Base-by-base conservation (phyloP, 92 coral and sea anemone genomes). In the Zoanthus sansibaricus region DNA sequence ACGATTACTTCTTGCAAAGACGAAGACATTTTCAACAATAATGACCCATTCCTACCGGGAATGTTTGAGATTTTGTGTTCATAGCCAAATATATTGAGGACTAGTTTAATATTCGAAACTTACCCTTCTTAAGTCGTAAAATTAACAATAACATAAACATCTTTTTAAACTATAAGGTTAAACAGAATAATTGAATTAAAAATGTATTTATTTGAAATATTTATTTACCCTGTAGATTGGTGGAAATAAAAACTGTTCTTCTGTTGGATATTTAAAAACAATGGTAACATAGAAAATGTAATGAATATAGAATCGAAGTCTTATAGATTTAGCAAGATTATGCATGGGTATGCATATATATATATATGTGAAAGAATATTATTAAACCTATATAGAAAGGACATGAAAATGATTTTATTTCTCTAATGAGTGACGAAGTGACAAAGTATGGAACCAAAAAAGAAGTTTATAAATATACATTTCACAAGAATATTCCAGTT, bases 51-150 rank as follows among this genome's bases (percentile, higher is more conserved):
- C 90, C 83, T 95, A 15, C 95, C 98, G 6, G 98, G 96, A 14
- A 92, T 97, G 75, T 88, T 95, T 77, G 99, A 97, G 71, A 95
- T 95, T 48, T 84, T 97, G 91, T 97, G 98, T 73, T 90, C 93
- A 11, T 92, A 75, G 82, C 79, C 55, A 51, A 71, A 49, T 49
- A 5, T 32, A 6, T n/a, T 51, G 4, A 48, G 54, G 68, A 83
- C 16, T 71, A 17, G n/a, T 16, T 13, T 2, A 37, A 32, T 13
- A 18, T 58, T 58, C n/a, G 6, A 58, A 58, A 1, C 6, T 14
- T 14, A 4, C 17, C 20, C 18, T 58, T 12, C 59, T 15, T 12
- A 12, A 14, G 15, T 15, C 18, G n/a, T 25, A 16, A 4, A 0
- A 20, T 32, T 47, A 6, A 56, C 83, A 20, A 14, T 47, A 6